Percentiles rank a stretch among this genome's conserved stretches.
These are phyloP conservation scores for Antigone vipio DNA, from an alignment of 2,113 vertebrate genomes.

Conservation along the genomic window DNA sequence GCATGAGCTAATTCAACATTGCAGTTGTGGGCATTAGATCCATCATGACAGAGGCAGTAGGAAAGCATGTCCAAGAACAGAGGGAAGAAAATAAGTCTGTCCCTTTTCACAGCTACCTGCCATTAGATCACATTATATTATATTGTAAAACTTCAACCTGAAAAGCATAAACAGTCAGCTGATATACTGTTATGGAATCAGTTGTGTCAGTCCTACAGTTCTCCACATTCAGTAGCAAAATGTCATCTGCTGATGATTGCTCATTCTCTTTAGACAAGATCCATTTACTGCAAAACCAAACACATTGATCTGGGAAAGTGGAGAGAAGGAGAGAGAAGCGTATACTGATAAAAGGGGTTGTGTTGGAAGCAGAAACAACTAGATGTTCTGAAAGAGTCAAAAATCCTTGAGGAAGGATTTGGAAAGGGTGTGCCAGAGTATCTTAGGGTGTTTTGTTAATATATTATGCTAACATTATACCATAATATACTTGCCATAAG, in stretches of 20 bases:
- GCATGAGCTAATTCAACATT: neutral
- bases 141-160: neutral
- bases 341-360: neutral
- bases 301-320: neutral
- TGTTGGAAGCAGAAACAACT: neutral
- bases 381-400: neutral
- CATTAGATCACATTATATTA: neutral
- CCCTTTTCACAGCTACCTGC: neutral
- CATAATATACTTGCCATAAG: neutral
- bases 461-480: neutral
- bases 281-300: neutral
- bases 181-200: neutral
- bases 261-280: neutral
- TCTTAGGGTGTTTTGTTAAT: neutral
- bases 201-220: neutral
- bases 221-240: neutral
- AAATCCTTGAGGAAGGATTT: neutral
- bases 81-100: neutral
- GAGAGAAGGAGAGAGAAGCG: neutral
- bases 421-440: neutral
- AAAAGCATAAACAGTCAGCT: neutral
- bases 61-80: neutral
- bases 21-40: neutral
- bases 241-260: neutral
- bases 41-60: neutral